Evolutionary conservation across 1,140 invertebrate species (phyloP).

Genomic region (Bombus huntii): DNA sequence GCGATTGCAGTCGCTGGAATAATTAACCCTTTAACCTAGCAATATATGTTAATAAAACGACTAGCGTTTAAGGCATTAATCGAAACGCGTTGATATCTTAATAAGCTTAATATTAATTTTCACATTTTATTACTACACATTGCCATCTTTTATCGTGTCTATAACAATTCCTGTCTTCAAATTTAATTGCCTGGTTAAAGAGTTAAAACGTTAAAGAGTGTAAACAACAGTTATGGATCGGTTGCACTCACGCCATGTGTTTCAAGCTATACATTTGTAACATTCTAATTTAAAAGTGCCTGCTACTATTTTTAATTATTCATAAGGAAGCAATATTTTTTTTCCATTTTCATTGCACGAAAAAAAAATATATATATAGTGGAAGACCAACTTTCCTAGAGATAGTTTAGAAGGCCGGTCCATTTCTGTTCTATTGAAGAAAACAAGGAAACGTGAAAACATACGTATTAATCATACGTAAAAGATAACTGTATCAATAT

Average conservation of each 20-base stretch:
- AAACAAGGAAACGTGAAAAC: neutral
- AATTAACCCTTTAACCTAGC: conserved; percentile 36
- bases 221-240: conserved; percentile 8
- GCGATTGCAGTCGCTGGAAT: neutral
- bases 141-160: too few relatives aligned
- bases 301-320: conserved; percentile 4
- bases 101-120: neutral
- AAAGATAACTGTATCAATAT: conserved; percentile 26
- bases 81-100: neutral
- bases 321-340: neutral
- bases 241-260: neutral
- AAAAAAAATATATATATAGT: too few relatives aligned
- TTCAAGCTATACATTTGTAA: neutral
- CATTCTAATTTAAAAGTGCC: neutral
- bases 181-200: conserved; percentile 6
- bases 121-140: neutral
- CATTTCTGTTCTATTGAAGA: conserved; percentile 39
- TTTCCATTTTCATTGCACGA: conserved; percentile 15
- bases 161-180: neutral
- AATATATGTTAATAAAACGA: neutral
- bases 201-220: neutral
- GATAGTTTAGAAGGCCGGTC: conserved; percentile 9
- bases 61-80: neutral
- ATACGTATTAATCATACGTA: neutral
- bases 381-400: neutral